Percentiles rank a stretch among this genome's conserved stretches.
Evolutionary conservation across 2,888 invertebrate species (phyloP).

Genomic region (Tridacna gigas): DNA sequence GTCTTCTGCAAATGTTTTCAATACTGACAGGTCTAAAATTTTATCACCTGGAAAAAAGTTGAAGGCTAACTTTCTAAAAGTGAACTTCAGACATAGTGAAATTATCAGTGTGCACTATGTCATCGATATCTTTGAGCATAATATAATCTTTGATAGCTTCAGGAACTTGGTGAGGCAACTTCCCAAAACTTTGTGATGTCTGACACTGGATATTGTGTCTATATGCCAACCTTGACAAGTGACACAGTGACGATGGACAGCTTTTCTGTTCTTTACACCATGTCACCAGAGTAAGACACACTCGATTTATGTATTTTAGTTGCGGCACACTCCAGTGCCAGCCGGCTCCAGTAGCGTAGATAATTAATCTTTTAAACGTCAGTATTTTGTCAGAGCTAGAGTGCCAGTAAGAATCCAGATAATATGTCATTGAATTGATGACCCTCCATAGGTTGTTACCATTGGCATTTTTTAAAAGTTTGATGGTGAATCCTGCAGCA

Average conservation of each 20-base stretch:
- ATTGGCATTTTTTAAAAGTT: slow-evolving; percentile 68
- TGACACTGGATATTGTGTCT: slow-evolving; percentile 55
- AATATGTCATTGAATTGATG: slow-evolving; percentile 73
- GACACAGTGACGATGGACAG: slow-evolving; percentile 66
- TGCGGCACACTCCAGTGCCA: slow-evolving; percentile 73
- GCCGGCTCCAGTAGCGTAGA: slow-evolving; percentile 73
- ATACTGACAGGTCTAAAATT: background rate
- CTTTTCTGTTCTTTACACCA: slow-evolving; percentile 68
- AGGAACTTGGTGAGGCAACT: slow-evolving; percentile 66
- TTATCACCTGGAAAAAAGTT: background rate
- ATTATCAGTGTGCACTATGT: slow-evolving; percentile 36
- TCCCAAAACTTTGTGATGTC: slow-evolving; percentile 59
- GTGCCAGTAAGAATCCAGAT: slow-evolving; percentile 76
- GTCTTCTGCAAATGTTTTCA: background rate
- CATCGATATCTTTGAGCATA: slow-evolving; percentile 74
- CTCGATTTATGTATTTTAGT: slow-evolving; percentile 65
- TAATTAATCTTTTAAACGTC: slow-evolving; percentile 68
- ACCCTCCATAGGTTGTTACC: slow-evolving; percentile 61
- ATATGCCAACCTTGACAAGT: slow-evolving; percentile 68
- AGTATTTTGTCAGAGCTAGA: slow-evolving; percentile 60
- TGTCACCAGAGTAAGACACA: slow-evolving; percentile 65
- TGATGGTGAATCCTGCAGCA: slow-evolving; percentile 72
- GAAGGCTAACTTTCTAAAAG: background rate
- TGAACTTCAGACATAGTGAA: slow-evolving; percentile 19
- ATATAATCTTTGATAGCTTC: slow-evolving; percentile 70